A percentile compares a stretch with the other conserved stretches of the same genome.
These are phyloP conservation scores for Peribatodes rhomboidaria DNA, from an alignment of 2,888 invertebrate species.

Conservation along the genomic window DNA sequence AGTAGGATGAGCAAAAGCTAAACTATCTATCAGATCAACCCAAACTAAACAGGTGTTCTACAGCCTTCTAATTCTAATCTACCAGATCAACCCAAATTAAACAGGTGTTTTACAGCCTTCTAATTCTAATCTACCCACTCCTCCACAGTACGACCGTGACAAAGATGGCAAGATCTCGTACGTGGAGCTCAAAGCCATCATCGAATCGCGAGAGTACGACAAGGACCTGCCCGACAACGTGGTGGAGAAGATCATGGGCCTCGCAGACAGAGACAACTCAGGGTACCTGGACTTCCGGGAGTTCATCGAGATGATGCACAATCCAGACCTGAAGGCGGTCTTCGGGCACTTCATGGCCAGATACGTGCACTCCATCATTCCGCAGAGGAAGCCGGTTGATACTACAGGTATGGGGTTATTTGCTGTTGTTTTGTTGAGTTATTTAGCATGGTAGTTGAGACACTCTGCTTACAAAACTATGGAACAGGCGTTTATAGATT, in stretches of 20 bases:
- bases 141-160: conserved; percentile 89
- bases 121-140: conserved; percentile 49
- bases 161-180: conserved; percentile 90
- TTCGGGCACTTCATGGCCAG: conserved; percentile 89
- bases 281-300: conserved; percentile 90
- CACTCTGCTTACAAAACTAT: background rate
- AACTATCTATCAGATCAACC: too few species aligned
- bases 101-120: background rate
- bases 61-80: background rate
- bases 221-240: conserved; percentile 90
- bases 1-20: too few species aligned
- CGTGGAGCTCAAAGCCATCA: conserved; percentile 88
- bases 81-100: background rate
- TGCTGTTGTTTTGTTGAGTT: background rate
- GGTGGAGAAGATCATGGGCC: conserved; percentile 88
- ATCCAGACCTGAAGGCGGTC: conserved; percentile 87
- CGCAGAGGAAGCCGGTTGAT: conserved; percentile 83
- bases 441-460: background rate
- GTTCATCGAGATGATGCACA: conserved; percentile 90
- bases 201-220: conserved; percentile 87
- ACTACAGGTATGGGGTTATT: conserved; percentile 69
- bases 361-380: conserved; percentile 87
- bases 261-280: conserved; percentile 88
- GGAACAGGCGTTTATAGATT: background rate
- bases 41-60: too few species aligned